Evolutionary conservation across 2,888 invertebrate genomes (phyloP), one percentile per base, ranked within the genome.

Genomic region (Rotaria socialis): DNA sequence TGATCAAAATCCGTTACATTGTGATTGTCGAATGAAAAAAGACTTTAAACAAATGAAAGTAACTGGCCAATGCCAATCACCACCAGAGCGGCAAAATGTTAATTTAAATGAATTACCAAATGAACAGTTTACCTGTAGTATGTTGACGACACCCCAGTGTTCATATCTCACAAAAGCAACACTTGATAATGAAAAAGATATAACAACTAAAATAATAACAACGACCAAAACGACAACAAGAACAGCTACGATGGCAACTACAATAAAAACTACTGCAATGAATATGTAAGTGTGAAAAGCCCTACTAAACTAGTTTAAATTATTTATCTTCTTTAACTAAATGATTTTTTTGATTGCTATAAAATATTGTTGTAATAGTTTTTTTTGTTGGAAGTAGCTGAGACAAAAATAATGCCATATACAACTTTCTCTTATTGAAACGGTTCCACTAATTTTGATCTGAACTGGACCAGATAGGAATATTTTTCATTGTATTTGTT

Each of bases 1-100:
- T 11, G 80, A 80, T 80, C 80, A 80, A 47, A 80, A 80, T n/a
- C 80, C 80, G 24, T 47, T 80, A n/a, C 80, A 80, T 80, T 80
- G 80, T 47, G 47, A 80, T 80, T 80, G 80, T 80, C 80, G 24
- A 47, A 80, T 80, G 47, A 10, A 80, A 80, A 43, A 14, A 47
- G 47, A 47, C 47, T 43, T 43, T n/a, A 43, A n/a, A 80, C 47
- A 47, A n/a, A n/a, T 80, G 7, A 80, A 80, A 47, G 24, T 80
- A 6, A n/a, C 80, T 22, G 80, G 80, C 24, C 43, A 80, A 80
- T 80, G 80, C n/a, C 47, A 80, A 80, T 80, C 80, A 47, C 80
- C 80, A n/a, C 80, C 80, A 2, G 43, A 43, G n/a, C 22, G 47
- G 47, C 80, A n/a, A 43, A 80, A 80, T 80, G 19, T 80, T 24